Percentiles rank a stretch among this genome's conserved stretches.
Evolutionary conservation across 2,888 invertebrate species (phyloP).

Genomic region (Trissolcus japonicus): DNA sequence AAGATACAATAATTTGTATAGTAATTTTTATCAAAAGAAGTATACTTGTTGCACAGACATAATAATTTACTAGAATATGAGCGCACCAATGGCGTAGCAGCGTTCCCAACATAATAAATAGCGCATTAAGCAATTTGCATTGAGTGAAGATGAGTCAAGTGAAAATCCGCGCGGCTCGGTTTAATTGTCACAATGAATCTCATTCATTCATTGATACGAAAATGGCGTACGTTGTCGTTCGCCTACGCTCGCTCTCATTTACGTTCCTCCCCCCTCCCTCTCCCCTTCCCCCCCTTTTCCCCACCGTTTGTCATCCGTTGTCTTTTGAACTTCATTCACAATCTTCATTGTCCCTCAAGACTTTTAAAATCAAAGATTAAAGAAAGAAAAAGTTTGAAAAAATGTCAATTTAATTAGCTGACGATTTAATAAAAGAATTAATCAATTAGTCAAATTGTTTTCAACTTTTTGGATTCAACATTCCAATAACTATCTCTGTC

Average conservation of each 20-base stretch:
- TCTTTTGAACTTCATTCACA: slow-evolving; percentile 39
- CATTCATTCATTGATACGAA: slow-evolving; percentile 56
- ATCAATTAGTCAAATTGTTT: too few species aligned
- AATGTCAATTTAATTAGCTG: too few species aligned
- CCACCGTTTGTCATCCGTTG: slow-evolving; percentile 27
- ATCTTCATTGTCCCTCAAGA: too few species aligned
- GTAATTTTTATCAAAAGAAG: too few species aligned
- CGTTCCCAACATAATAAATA: slow-evolving; percentile 43
- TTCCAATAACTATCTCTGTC: too few species aligned
- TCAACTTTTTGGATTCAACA: too few species aligned
- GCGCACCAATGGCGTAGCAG: slow-evolving; percentile 22
- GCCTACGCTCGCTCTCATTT: slow-evolving; percentile 58
- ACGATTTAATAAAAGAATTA: too few species aligned
- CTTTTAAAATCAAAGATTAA: background rate
- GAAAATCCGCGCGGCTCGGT: slow-evolving; percentile 51
- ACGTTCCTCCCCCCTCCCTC: slow-evolving; percentile 23
- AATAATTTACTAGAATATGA: slow-evolving; percentile 22
- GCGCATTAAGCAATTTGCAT: slow-evolving; percentile 52
- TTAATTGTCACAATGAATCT: slow-evolving; percentile 57
- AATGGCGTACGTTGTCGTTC: slow-evolving; percentile 55
- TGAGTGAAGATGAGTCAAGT: slow-evolving; percentile 52
- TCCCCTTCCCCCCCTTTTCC: background rate
- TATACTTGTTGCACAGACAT: background rate
- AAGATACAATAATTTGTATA: too few species aligned
- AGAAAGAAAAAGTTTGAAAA: background rate